Evolutionary conservation across 37 sponge, comb jelly and placozoan genomes (phyloP).

Genomic region (Halisarca cf. caerulea): DNA sequence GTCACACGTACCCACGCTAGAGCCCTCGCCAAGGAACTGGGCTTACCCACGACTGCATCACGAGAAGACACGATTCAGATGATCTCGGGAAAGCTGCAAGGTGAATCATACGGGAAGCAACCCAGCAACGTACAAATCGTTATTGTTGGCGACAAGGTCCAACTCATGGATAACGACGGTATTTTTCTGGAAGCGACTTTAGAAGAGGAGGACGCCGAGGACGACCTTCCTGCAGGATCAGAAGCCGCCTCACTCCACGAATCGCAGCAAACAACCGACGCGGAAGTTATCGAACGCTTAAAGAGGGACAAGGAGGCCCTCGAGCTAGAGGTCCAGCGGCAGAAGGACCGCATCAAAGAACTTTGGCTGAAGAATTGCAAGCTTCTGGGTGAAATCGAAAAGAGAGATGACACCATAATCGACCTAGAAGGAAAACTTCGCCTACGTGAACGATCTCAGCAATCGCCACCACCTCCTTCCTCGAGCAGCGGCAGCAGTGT

Average conservation of each 20-base stretch:
- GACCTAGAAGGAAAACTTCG: no score
- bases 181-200: not conserved
- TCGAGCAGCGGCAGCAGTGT: no score
- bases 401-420: no score
- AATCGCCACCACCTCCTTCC: no score
- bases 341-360: not conserved
- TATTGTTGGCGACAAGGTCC: not conserved
- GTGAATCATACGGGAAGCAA: not conserved
- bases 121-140: not conserved
- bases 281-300: not conserved
- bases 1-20: not conserved
- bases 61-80: constrained; percentile 8
- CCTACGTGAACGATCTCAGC: no score
- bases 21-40: constrained; percentile 10
- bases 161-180: not conserved
- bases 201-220: not conserved
- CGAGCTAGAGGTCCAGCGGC: not conserved
- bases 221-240: not conserved
- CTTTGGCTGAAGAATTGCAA: not conserved
- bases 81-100: not conserved
- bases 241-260: not conserved
- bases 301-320: not conserved
- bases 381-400: not conserved
- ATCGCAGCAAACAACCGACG: no score
- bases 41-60: not conserved